A percentile compares a stretch with the other conserved stretches of the same genome.
These are phyloP conservation scores for Amiota communis DNA, from an alignment of 2,888 invertebrate genomes.

Conservation along the genomic window DNA sequence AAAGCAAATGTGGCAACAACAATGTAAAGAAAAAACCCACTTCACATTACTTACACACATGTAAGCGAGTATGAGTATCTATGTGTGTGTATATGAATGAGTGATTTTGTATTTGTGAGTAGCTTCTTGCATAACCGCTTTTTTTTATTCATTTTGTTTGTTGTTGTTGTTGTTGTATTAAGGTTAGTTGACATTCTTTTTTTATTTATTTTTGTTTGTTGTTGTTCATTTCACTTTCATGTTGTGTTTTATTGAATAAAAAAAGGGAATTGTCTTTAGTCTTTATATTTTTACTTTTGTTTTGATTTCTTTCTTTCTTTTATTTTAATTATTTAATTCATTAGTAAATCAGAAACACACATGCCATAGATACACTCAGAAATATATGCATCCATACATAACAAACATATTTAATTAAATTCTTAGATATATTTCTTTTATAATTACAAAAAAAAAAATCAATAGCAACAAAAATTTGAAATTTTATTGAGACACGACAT, in stretches of 20 bases:
- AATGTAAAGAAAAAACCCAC: too few relatives aligned
- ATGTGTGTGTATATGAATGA: not conserved
- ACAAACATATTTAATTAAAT: not conserved
- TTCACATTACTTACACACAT: not conserved
- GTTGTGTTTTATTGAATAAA: not conserved
- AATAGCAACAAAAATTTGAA: not conserved
- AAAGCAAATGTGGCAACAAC: too few relatives aligned
- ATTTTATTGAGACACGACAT: not conserved
- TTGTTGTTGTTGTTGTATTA: too few relatives aligned
- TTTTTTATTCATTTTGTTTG: not conserved
- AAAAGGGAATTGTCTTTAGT: not conserved
- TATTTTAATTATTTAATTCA: constrained; percentile 27
- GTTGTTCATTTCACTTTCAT: constrained; percentile 10
- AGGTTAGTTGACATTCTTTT: constrained; percentile 17
- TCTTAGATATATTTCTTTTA: not conserved
- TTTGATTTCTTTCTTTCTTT: constrained; percentile 36
- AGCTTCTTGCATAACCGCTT: constrained; percentile 6
- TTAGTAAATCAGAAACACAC: constrained; percentile 45
- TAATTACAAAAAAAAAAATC: not conserved
- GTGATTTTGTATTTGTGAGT: constrained; percentile 7
- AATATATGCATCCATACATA: too few relatives aligned
- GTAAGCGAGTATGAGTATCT: constrained; percentile 9
- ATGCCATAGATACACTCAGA: too few relatives aligned
- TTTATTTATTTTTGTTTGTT: constrained; percentile 40
- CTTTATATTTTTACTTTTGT: constrained; percentile 30